Evolutionary conservation across 1,140 invertebrate species (phyloP).

Genomic region (Drosophila repleta): DNA sequence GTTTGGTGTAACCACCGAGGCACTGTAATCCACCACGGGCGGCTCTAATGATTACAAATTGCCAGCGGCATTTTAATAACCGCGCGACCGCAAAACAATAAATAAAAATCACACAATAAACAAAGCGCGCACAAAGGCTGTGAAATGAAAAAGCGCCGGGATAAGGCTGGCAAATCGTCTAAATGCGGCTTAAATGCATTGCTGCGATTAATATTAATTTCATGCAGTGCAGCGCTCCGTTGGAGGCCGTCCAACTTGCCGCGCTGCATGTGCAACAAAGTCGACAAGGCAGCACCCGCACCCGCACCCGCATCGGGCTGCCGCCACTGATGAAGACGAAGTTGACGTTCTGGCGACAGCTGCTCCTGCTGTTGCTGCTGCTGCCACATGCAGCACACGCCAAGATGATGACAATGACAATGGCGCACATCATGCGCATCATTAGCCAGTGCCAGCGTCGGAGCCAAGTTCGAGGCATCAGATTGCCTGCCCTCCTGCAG

Average conservation of each 20-base stretch:
- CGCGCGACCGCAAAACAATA: conserved; percentile 71
- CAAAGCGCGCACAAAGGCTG: conserved; percentile 57
- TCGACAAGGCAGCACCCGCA: conserved; percentile 9
- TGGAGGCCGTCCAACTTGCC: conserved; percentile 64
- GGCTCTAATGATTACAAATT: conserved; percentile 77
- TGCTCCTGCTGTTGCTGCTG: conserved; percentile 14
- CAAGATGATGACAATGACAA: conserved; percentile 46
- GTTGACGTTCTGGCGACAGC: conserved; percentile 26
- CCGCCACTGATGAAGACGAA: conserved; percentile 26
- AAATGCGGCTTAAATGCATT: conserved; percentile 80
- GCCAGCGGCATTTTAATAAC: conserved; percentile 76
- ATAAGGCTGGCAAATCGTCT: conserved; percentile 67
- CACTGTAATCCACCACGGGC: conserved; percentile 1
- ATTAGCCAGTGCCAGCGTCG: conserved; percentile 42
- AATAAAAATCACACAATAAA: conserved; percentile 74
- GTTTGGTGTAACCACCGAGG: background rate
- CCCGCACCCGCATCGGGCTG: background rate
- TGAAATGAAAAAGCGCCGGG: conserved; percentile 33
- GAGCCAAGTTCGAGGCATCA: conserved; percentile 36
- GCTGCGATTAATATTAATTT: conserved; percentile 80
- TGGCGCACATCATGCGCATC: conserved; percentile 56
- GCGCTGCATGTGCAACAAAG: conserved; percentile 39
- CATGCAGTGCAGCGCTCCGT: conserved; percentile 72
- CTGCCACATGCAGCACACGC: conserved; percentile 40
- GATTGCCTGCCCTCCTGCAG: conserved; percentile 3